Percentiles rank a stretch among this genome's conserved stretches.
phyloP scores from a whole-genome alignment of 2,113 vertebrate genomes.

The Platycercus adscitus region DNA sequence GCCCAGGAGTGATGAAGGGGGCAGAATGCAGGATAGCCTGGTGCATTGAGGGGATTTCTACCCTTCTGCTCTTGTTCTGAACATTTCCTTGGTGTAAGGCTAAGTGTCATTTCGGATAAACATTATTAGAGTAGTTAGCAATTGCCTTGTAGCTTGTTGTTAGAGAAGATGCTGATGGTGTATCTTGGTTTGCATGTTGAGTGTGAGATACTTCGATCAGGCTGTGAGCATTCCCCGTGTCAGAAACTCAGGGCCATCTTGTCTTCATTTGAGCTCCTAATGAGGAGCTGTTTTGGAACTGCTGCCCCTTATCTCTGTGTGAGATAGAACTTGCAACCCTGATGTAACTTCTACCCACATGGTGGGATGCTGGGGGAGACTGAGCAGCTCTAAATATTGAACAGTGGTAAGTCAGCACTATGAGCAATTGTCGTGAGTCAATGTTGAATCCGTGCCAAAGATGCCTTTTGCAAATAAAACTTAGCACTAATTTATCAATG shows the following conservation, averaged over 20 bases:
- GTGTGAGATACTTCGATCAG: not conserved
- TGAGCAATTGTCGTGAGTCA: conserved; percentile 35
- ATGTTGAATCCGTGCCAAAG: conserved; percentile 15
- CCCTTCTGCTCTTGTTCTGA: not conserved
- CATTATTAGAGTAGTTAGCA: not conserved
- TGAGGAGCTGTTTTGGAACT: not conserved
- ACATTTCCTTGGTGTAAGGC: not conserved
- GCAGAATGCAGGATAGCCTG: not conserved
- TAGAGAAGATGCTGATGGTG: not conserved
- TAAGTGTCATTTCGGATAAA: not conserved
- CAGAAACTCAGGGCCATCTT: not conserved
- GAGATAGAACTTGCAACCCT: not conserved
- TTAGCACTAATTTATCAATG: conserved; percentile 40
- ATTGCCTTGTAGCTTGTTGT: not conserved
- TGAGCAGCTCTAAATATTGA: not conserved
- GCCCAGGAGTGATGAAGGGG: not conserved
- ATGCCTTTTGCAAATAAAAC: conserved; percentile 51
- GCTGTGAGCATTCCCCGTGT: not conserved
- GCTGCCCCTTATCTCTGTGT: not conserved
- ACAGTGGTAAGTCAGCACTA: conserved; percentile 9
- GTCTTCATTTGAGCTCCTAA: not conserved
- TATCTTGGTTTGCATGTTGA: not conserved
- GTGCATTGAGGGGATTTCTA: not conserved
- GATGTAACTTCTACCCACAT: not conserved
- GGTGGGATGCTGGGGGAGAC: not conserved